These are phyloP conservation scores for Tyrannus savana DNA, from an alignment of 2,113 vertebrate genomes.

Conservation along the genomic window DNA sequence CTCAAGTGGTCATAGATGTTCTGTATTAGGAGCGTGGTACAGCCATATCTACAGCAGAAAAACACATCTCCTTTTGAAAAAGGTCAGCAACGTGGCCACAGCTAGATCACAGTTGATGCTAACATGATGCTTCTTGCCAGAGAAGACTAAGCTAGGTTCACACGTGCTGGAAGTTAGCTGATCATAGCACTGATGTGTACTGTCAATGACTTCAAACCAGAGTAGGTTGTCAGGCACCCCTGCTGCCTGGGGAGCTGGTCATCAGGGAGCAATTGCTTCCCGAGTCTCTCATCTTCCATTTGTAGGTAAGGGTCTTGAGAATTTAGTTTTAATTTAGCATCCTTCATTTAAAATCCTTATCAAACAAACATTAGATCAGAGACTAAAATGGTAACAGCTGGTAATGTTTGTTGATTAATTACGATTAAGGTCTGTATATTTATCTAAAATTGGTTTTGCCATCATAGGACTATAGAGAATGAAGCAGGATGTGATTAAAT, in stretches of 20 bases:
- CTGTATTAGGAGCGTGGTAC: fast-evolving
- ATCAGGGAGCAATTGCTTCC: neutral
- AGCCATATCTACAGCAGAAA: neutral
- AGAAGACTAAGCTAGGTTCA: neutral
- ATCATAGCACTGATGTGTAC: neutral
- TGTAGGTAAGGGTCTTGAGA: neutral
- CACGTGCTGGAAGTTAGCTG: neutral
- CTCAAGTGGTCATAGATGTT: neutral
- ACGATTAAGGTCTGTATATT: neutral
- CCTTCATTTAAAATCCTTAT: neutral
- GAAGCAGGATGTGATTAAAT: neutral
- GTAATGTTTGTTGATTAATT: slow-evolving; percentile 27
- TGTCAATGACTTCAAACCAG: fast-evolving
- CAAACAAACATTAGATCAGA: neutral
- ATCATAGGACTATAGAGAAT: neutral
- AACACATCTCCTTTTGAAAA: neutral
- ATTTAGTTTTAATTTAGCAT: neutral
- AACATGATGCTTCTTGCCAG: neutral
- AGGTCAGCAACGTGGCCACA: neutral
- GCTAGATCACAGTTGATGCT: neutral
- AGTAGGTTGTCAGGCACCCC: neutral
- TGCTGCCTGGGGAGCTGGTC: fast-evolving
- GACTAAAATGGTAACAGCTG: slow-evolving; percentile 14
- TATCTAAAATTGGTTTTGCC: neutral
- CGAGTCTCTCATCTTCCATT: neutral